Evolutionary conservation across 2,888 invertebrate genomes (phyloP).

Genomic region (Eupeodes luniger): DNA sequence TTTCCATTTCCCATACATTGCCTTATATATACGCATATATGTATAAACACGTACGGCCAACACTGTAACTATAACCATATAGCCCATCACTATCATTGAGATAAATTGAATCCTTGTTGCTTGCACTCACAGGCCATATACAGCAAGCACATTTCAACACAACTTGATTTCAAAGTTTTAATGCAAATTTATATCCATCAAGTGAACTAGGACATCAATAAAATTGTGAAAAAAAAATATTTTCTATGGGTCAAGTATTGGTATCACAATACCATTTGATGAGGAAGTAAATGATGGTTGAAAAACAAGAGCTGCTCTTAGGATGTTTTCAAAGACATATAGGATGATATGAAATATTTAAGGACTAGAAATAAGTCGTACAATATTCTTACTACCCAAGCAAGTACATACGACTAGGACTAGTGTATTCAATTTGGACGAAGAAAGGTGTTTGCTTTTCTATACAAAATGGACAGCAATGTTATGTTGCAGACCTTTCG

Average conservation of each 20-base stretch:
- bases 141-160: constrained; percentile 51
- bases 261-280: not conserved
- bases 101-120: constrained; percentile 41
- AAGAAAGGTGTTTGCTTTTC: constrained; percentile 41
- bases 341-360: too few species aligned
- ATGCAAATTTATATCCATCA: constrained; percentile 69
- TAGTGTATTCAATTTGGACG: not conserved
- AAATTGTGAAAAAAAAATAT: constrained; percentile 22
- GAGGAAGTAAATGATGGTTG: too few species aligned
- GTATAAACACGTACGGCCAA: not conserved
- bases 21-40: not conserved
- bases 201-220: constrained; percentile 28
- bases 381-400: not conserved
- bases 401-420: not conserved
- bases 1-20: not conserved
- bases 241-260: not conserved
- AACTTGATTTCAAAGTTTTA: constrained; percentile 69
- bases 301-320: too few species aligned
- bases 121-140: constrained; percentile 9
- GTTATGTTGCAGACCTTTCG: constrained; percentile 37
- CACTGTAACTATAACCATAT: not conserved
- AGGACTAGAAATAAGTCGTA: too few species aligned
- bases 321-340: too few species aligned
- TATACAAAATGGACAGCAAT: constrained; percentile 37
- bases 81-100: constrained; percentile 30